Evolutionary conservation across 1,140 invertebrate genomes (phyloP), one percentile per base, ranked within the genome.

Genomic region (Psix sp.): DNA sequence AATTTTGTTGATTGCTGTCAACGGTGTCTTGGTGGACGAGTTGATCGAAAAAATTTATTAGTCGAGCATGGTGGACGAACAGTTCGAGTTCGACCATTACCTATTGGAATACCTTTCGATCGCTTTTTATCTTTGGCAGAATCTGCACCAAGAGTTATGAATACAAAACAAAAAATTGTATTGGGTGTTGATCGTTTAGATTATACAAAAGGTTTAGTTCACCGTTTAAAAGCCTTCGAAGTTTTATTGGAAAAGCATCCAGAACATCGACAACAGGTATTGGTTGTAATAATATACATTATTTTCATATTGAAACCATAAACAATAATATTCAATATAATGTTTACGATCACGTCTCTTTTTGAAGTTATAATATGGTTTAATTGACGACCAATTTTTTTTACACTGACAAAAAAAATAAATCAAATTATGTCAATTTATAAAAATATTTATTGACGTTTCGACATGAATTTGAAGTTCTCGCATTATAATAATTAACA

Each of bases 1-100:
- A 96, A 96, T 82, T 97, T 96, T 76, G 94, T 97, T 4, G 95
- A 97, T 78, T 96, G 95, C 80, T 96, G 95, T 82, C 94, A 95
- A 83, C 90, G 95, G 56, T 91, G 94, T 73, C 88, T 96, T 10
- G 95, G 95, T 36, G 95, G 94, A 76, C 91, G 95, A 80, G 94
- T 96, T 0, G 95, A 96, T 82, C 89, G 94, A 31, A 95, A 94
- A 80, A 94, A 94, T 78, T 87, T 96, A 43, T 86, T 96, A 7
- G 94, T 96, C 0, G 95, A 97, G 83, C 92, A 96, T 59, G 94
- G 94, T 36, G 94, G 93, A 1, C 88, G 95, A 48, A 94, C 94
- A 0, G 94, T 96, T 7, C 90, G 94, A 31, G 91, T 96, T 1
- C 88, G 94, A 71, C 92, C 94, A 0, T 86, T 96, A 13, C 95